Percentiles rank a stretch among this genome's conserved stretches.
These are phyloP conservation scores for Oncorhynchus masou DNA, from an alignment of 2,113 vertebrate genomes.

Conservation along the genomic window DNA sequence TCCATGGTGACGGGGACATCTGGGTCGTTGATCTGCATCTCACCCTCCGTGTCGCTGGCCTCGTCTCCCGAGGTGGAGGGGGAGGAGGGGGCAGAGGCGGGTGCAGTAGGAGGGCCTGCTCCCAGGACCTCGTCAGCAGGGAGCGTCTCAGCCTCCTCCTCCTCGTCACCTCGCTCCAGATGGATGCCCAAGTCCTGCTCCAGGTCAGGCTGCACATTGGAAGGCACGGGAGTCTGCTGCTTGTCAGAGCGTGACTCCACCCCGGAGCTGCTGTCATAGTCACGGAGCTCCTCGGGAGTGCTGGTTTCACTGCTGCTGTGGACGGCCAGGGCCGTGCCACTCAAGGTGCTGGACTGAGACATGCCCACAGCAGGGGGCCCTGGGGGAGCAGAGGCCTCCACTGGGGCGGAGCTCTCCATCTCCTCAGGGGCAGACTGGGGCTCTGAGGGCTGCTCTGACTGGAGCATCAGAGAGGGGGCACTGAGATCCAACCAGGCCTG, in stretches of 20 bases:
- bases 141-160: conserved; percentile 80
- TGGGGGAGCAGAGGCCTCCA: conserved; percentile 30
- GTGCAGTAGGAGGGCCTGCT: conserved; percentile 75
- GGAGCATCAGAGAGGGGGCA: conserved; percentile 40
- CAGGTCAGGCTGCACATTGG: conserved; percentile 64
- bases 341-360: conserved; percentile 77
- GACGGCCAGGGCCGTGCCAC: conserved; percentile 75
- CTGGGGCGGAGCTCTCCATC: conserved; percentile 19
- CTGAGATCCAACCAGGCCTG: conserved; percentile 54
- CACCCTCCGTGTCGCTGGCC: conserved; percentile 75
- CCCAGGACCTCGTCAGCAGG: conserved; percentile 78
- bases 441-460: conserved; percentile 30
- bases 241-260: conserved; percentile 81
- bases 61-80: conserved; percentile 76
- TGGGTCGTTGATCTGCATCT: conserved; percentile 74
- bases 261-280: conserved; percentile 86
- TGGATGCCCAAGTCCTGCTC: conserved; percentile 82
- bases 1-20: conserved; percentile 47
- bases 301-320: conserved; percentile 87
- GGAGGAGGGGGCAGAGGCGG: conserved; percentile 72
- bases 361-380: conserved; percentile 53
- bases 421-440: conserved; percentile 19
- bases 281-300: conserved; percentile 85
- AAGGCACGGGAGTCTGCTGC: conserved; percentile 69
- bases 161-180: conserved; percentile 74